Evolutionary conservation across 2,888 invertebrate species (phyloP).

Genomic region (Brachycybe producta): DNA sequence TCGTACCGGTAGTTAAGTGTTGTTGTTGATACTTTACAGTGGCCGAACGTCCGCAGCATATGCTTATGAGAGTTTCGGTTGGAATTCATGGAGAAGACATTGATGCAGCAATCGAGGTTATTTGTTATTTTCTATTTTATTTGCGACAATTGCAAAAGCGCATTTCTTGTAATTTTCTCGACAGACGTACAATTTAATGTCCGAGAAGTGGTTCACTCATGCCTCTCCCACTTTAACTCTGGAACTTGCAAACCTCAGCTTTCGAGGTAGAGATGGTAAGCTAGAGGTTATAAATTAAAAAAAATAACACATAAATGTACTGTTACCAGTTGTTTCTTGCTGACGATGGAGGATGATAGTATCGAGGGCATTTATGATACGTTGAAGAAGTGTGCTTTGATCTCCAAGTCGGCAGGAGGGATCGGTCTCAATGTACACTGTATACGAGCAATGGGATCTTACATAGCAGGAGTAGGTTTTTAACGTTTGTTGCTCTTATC

Average conservation of each 20-base stretch:
- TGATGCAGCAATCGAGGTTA: constrained; percentile 68
- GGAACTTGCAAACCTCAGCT: constrained; percentile 83
- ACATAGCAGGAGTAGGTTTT: constrained; percentile 58
- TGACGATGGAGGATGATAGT: constrained; percentile 88
- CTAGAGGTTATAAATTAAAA: too few species aligned
- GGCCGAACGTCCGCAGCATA: constrained; percentile 92
- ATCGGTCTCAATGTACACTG: constrained; percentile 94
- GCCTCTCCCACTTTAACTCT: constrained; percentile 90
- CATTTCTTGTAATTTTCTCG: too few species aligned
- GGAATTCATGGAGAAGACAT: constrained; percentile 93
- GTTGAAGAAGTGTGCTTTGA: constrained; percentile 79
- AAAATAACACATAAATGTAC: too few species aligned
- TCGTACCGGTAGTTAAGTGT: not conserved
- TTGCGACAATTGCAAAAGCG: too few species aligned
- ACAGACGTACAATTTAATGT: constrained; percentile 87
- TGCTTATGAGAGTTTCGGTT: constrained; percentile 94
- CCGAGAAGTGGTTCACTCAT: constrained; percentile 92
- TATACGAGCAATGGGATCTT: constrained; percentile 79
- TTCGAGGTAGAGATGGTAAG: constrained; percentile 51
- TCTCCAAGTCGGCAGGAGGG: constrained; percentile 94
- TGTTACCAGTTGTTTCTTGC: constrained; percentile 65
- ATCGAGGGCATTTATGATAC: constrained; percentile 92
- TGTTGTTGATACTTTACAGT: constrained; percentile 38
- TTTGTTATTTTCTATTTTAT: too few species aligned
- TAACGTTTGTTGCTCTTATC: too few species aligned